Base-by-base conservation (phyloP, 2,888 invertebrate species). In the Nebria brevicollis region DNA sequence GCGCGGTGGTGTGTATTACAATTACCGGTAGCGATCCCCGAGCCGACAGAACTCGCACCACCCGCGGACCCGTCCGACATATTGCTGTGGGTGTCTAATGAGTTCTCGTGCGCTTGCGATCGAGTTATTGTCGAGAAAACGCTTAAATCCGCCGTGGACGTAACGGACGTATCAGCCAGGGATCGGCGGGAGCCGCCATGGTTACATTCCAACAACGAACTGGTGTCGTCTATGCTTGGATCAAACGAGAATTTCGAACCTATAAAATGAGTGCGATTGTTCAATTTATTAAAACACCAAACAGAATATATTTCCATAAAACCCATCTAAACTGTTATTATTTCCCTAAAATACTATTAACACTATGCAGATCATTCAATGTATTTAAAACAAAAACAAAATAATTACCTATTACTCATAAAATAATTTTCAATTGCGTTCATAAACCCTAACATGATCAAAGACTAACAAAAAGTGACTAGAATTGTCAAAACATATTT, bases 91-190 rank as follows among this genome's bases (percentile, higher is more conserved):
- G 94, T 94, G 88, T 94, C 94, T 83, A 94, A 90, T 85, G 94
- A 94, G 90, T 94, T 94, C 88, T 94, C 94, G 80, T 93, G 92
- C 70, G 93, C 94, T 87, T 94, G 94, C 11, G 94, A 94, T 77
- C 94, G 91, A 11, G 94, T 94, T 85, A 93, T 93, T 82, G 91
- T 91, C 25, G 94, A 94, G 89, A 95, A 94, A 84, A 95, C 94
- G 85, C 95, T 95, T 82, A 95, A 90, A 88, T 95, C 95, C 0
- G 95, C 95, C 0, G 95, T 95, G 76, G 95, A 95, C 43, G 95
- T 96, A 77, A 95, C 94, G 85, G 95, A 95, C 26, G 95, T 96
- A 87, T 95, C 95, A 20, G 95, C 95, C 82, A 96, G 90, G 76
- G 95, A 96, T 77, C 95, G 93, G 80, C 95, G 91, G 20, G 95